Base-by-base conservation (phyloP, 2,888 invertebrate genomes). In the Cephus rjabovi region DNA sequence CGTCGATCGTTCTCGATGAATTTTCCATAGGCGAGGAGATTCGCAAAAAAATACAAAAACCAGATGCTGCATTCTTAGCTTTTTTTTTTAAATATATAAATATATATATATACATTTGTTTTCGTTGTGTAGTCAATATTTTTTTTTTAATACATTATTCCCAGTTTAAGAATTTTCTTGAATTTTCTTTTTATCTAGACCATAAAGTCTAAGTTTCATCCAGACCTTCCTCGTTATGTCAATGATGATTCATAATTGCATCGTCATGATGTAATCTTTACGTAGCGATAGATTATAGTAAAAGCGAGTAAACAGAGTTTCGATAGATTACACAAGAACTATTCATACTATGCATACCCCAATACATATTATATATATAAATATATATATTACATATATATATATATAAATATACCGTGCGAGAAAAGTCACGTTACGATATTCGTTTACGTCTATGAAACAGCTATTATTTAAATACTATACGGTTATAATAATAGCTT, bases 351-450 rank as follows among this genome's bases (percentile, higher is more conserved):
- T 56, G 56, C 56, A 56, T 56, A 56, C 56, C 56, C 56, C 23
- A 56, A 23, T 56, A 56, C 56, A 56, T 56, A 56, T 56, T 56
- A 56, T 56, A 56, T 40, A 40, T 9, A 56, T 23, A 40, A 23
- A 56, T 56, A 37, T 75, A 68, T 68, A 76, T 40, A 35, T 35
- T 35, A 35, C 35, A 35, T 35, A 35, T 68, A 37, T 33, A 76
- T 35, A 40, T 75, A 35, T 71, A 68, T 70, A 77, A 56, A 70
- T 56, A 79, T 70, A 40, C 71, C 70, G 31, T 76, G 74, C 77
- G 77, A 76, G 76, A 73, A 79, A 69, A 79, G 77, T 68, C 56
- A 75, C 75, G 75, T 77, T 73, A 79, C 73, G 76, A 81, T 71
- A 77, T 75, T 75, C 56, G 56, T 56, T 56, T 56, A 56, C 56